phyloP scores from a whole-genome alignment of 2,113 vertebrate species.

The Brienomyrus longianalis region DNA sequence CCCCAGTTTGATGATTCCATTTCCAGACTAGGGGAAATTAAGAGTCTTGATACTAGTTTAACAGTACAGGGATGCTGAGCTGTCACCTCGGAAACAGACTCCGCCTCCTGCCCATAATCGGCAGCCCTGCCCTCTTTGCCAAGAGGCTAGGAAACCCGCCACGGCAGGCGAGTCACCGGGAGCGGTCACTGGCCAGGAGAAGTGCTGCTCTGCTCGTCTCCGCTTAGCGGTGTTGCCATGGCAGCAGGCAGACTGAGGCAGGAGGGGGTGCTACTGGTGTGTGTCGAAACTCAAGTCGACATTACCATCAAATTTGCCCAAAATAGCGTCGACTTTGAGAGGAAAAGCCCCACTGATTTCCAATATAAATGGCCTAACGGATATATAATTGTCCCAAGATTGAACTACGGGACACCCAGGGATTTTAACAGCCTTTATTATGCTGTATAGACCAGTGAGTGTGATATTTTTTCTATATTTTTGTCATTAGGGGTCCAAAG shows the following conservation, averaged over 20 bases:
- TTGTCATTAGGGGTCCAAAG: background rate
- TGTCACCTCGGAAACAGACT: background rate
- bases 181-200: background rate
- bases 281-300: background rate
- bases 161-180: background rate
- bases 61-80: background rate
- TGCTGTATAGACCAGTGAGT: background rate
- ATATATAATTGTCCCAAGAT: background rate
- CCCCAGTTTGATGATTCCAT: background rate
- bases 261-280: background rate
- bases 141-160: background rate
- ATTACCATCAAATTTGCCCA: background rate
- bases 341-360: background rate
- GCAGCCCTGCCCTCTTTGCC: background rate
- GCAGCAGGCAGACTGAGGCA: background rate
- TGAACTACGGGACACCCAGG: background rate
- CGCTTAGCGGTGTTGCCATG: slow-evolving; percentile 1
- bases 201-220: background rate
- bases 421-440: background rate
- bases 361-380: background rate
- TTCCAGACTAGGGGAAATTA: background rate
- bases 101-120: background rate
- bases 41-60: background rate
- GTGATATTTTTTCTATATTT: background rate
- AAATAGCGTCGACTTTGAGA: background rate